Conservation (phyloP, 2,888 invertebrate species). For the Encarsia formosa region DNA sequence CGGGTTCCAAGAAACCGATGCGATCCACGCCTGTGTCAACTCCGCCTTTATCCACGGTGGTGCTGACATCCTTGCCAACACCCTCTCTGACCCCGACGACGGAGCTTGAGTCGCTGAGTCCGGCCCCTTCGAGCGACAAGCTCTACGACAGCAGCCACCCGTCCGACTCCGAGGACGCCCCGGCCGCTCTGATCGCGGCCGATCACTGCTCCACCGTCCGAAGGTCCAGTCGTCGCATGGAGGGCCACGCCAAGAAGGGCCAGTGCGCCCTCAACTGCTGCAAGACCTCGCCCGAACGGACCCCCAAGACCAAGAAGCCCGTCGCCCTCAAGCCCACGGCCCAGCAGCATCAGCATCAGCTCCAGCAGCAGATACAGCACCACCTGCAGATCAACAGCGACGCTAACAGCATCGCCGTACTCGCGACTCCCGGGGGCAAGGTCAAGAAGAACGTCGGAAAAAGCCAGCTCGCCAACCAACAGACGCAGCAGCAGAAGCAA, state of each 20-base stretch:
- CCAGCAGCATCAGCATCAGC: slow-evolving; percentile 1
- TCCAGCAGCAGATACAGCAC: background rate
- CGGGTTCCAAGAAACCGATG: slow-evolving; percentile 3
- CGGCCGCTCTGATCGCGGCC: slow-evolving; percentile 8
- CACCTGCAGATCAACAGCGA: slow-evolving; percentile 4
- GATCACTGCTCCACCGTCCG: slow-evolving; percentile 34
- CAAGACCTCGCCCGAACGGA: slow-evolving; percentile 57
- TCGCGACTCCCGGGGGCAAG: background rate
- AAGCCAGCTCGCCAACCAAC: background rate
- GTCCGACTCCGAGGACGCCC: slow-evolving; percentile 45
- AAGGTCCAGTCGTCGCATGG: slow-evolving; percentile 52
- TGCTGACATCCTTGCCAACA: too few species aligned
- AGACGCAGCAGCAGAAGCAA: slow-evolving; percentile 28
- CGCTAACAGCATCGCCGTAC: background rate
- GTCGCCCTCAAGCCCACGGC: background rate
- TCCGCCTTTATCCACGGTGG: too few species aligned
- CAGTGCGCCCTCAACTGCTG: slow-evolving; percentile 61
- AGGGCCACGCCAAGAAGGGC: slow-evolving; percentile 59
- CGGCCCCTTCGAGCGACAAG: slow-evolving; percentile 33
- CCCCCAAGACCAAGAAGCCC: slow-evolving; percentile 50
- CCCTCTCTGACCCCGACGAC: too few species aligned
- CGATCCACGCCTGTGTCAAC: too few species aligned
- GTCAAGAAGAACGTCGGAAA: background rate
- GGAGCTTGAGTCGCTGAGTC: slow-evolving; percentile 31
- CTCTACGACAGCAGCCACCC: slow-evolving; percentile 17